Base-by-base conservation (phyloP, 2,113 vertebrate species). In the Nannobrachium achirus region DNA sequence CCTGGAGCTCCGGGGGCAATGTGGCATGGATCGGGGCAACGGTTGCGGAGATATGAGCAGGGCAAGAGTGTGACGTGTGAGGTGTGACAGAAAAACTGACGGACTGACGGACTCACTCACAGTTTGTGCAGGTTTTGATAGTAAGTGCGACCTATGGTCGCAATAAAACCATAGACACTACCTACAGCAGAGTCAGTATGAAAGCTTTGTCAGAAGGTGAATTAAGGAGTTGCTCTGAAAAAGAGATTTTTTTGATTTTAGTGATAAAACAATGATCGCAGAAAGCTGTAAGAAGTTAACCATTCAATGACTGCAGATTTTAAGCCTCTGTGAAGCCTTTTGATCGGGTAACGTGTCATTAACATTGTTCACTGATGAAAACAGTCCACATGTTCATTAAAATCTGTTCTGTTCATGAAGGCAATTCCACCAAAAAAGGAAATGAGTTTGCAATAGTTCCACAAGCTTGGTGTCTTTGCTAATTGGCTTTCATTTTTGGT, bases 201-300 rank as follows among this genome's bases (percentile, higher is more conserved):
- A 62, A 79, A 75, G 55, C 86, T 78, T 64, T 84, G 86, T 87
- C 75, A 42, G 73, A 82, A 91, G 83, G 86, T 70, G 81, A 88
- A 81, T 57, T 57, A 81, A 77, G 79, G 63, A 73, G 56, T 25
- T 62, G 69, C 55, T 73, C 53, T 82, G 51, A 82, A 88, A 83
- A 62, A 59, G 66, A 72, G 74, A 82, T 86, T 84, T 86, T 91
- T 89, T 88, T 83, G 87, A 90, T 89, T 87, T 85, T 75, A 58
- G 79, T 83, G 86, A 91, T 87, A 86, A 90, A 86, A 88, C 66
- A 53, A 76, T 55, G 71, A 84, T 78, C 80, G 68, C 63, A 50
- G 56, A 38, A 74, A 62, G 67, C 76, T 8, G 71, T 69, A 55
- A 64, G 52, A 63, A 13, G 49, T 82, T 85, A 88, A 88, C 85